phyloP scores from a whole-genome alignment of 2,888 invertebrate genomes.

The Cephus rjabovi region DNA sequence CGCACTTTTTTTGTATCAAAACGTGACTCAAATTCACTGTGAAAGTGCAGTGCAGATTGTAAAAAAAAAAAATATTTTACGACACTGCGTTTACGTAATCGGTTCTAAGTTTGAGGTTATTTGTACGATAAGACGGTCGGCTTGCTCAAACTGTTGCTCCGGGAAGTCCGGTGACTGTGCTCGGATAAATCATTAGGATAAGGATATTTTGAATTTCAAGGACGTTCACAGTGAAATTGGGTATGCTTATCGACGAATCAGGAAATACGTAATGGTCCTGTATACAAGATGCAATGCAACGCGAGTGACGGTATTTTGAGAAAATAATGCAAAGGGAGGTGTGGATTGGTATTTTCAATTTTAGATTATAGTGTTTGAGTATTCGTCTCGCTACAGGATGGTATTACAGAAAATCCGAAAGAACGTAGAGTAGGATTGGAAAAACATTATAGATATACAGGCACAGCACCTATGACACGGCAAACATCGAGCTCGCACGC shows the following conservation, averaged over 20 bases:
- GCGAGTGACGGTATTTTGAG: neutral
- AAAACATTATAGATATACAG: conserved; percentile 26
- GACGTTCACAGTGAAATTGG: neutral
- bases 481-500: conserved; percentile 50
- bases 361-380: neutral
- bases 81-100: neutral
- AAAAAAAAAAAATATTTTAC: neutral
- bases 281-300: neutral
- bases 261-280: neutral
- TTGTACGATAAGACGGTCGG: neutral
- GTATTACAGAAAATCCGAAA: conserved; percentile 15
- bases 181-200: neutral
- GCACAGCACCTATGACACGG: conserved; percentile 48
- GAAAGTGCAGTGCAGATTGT: neutral
- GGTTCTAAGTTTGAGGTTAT: neutral
- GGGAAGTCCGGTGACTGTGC: neutral
- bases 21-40: neutral
- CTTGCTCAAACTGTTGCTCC: neutral
- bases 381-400: conserved; percentile 16
- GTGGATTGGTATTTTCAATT: neutral
- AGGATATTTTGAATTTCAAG: neutral
- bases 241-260: neutral
- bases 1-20: neutral
- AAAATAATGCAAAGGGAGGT: neutral
- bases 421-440: conserved; percentile 10